phyloP scores from a whole-genome alignment of 2,888 invertebrate genomes.

The Chymomyza fuscimana region DNA sequence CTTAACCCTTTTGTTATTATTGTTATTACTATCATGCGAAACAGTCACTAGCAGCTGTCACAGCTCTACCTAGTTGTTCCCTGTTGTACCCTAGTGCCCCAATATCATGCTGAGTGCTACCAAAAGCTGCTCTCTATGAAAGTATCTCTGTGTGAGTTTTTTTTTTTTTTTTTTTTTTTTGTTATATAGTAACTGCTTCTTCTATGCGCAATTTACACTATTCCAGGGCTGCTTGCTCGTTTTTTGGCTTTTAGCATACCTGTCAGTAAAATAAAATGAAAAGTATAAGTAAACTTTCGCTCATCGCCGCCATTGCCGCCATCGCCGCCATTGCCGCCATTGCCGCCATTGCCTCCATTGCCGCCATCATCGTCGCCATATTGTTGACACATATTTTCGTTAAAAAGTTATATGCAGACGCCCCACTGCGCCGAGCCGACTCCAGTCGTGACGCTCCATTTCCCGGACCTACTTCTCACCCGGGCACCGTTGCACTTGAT shows the following conservation, averaged over 20 bases:
- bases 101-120: not conserved
- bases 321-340: constrained; percentile 7
- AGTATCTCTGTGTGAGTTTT: constrained; percentile 1
- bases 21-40: constrained; percentile 59
- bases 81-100: not conserved
- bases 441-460: constrained; percentile 1
- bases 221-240: constrained; percentile 28
- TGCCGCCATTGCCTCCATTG: constrained; percentile 13
- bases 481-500: constrained; percentile 46
- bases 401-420: constrained; percentile 49
- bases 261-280: constrained; percentile 71
- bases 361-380: constrained; percentile 43
- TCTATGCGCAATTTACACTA: constrained; percentile 52
- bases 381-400: constrained; percentile 73
- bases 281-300: constrained; percentile 74
- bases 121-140: not conserved
- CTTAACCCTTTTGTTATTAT: constrained; percentile 21
- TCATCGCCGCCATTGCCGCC: constrained; percentile 49
- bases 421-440: constrained; percentile 13
- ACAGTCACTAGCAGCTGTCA: constrained; percentile 72
- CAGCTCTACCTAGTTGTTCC: constrained; percentile 24
- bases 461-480: not conserved
- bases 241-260: constrained; percentile 72
- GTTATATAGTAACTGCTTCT: constrained; percentile 15
- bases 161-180: not conserved